phyloP scores from a whole-genome alignment of 1,140 invertebrate species.

The Lethrus apterus region DNA sequence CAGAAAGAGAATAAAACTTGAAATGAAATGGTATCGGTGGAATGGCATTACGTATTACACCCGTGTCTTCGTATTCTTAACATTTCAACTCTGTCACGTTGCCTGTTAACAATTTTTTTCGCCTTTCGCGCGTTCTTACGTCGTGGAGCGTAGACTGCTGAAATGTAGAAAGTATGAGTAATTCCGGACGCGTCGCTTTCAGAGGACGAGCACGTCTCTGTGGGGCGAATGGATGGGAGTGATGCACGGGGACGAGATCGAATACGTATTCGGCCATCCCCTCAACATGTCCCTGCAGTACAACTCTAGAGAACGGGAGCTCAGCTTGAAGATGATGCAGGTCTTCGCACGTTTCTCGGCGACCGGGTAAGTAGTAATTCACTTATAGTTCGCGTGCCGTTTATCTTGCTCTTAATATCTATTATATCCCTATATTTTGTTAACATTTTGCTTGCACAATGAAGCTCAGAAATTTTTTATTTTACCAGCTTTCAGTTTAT shows the following conservation, averaged over 20 bases:
- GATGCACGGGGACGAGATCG: conserved; percentile 94
- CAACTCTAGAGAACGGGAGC: conserved; percentile 70
- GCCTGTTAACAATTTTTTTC: too few species aligned
- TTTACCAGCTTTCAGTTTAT: too few species aligned
- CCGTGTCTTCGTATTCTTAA: too few species aligned
- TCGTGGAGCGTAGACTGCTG: too few species aligned
- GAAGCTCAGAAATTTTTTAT: too few species aligned
- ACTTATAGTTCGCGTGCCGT: background rate
- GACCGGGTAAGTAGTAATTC: conserved; percentile 76
- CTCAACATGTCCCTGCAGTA: conserved; percentile 77
- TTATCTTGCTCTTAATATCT: too few species aligned
- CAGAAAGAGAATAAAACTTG: too few species aligned
- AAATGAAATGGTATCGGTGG: too few species aligned
- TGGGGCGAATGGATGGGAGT: conserved; percentile 98
- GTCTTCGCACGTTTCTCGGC: conserved; percentile 80
- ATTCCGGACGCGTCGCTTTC: conserved; percentile 52
- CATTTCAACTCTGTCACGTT: too few species aligned
- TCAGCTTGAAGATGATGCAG: conserved; percentile 78
- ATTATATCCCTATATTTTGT: too few species aligned
- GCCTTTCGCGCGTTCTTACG: background rate
- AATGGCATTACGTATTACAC: too few species aligned
- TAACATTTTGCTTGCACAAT: too few species aligned
- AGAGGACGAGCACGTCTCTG: conserved; percentile 79
- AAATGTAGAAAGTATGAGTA: background rate
- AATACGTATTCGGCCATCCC: conserved; percentile 92